Conservation (phyloP, 2,113 vertebrate species). For the Gnathonemus echidnorhynchus region DNA sequence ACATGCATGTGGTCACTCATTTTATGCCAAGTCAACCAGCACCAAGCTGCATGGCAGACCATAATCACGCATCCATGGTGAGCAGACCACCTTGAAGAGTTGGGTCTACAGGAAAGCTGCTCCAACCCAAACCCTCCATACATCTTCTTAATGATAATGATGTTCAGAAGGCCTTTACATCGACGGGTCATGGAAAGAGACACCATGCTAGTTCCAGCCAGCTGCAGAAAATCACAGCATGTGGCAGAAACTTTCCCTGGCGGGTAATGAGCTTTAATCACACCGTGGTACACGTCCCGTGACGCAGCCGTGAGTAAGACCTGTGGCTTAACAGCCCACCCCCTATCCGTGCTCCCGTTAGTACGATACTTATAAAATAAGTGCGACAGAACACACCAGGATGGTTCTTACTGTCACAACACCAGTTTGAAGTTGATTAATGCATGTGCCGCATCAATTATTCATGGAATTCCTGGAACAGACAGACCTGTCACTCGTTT, state of each 20-base stretch:
- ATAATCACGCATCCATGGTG: neutral
- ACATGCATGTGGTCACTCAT: neutral
- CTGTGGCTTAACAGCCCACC: neutral
- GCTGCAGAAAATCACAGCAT: neutral
- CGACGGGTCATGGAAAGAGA: neutral
- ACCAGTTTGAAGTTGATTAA: slow-evolving; percentile 5
- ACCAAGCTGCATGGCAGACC: neutral
- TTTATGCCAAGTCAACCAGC: neutral
- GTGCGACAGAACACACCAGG: neutral
- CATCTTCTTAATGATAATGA: neutral
- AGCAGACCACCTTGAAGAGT: neutral
- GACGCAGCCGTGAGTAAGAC: neutral
- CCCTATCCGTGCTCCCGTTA: neutral
- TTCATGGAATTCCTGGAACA: slow-evolving; percentile 4
- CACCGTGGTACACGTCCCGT: neutral
- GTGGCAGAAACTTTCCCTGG: neutral
- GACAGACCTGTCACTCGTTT: neutral
- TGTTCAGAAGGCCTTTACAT: neutral
- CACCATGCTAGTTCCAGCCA: neutral
- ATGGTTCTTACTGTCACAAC: neutral
- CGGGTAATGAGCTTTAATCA: neutral
- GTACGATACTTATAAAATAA: neutral
- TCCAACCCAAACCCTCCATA: neutral
- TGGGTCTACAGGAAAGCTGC: neutral
- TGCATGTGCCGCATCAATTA: neutral